Evolutionary conservation across 1,140 invertebrate genomes (phyloP).

Genomic region (Saxidomus purpurata): DNA sequence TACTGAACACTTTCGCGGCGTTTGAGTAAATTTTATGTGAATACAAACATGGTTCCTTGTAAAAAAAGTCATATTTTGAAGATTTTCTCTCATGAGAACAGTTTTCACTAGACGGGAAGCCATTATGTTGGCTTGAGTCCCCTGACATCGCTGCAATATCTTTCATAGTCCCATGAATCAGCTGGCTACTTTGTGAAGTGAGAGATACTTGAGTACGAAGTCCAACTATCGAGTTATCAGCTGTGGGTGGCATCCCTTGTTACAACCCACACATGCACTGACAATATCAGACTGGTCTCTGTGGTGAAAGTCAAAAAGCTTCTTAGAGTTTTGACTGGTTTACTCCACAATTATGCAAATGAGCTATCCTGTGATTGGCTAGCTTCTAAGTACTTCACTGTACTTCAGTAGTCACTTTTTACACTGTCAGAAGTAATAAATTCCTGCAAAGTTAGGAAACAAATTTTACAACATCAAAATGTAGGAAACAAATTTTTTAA

Average conservation of each 20-base stretch:
- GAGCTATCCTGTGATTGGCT: constrained; percentile 14
- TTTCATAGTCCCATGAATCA: constrained; percentile 36
- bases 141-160: constrained; percentile 39
- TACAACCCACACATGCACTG: background rate
- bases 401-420: background rate
- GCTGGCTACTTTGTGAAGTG: constrained; percentile 2
- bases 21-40: constrained; percentile 74
- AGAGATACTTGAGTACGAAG: constrained; percentile 57
- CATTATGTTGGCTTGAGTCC: constrained; percentile 52
- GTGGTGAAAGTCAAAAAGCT: background rate
- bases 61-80: constrained; percentile 73
- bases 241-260: constrained; percentile 62
- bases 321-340: constrained; percentile 1
- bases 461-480: background rate
- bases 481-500: no score
- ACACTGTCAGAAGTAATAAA: background rate
- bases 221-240: constrained; percentile 50
- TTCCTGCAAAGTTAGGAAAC: background rate
- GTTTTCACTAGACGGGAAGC: constrained; percentile 5
- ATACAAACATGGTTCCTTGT: constrained; percentile 76
- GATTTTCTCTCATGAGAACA: constrained; percentile 17
- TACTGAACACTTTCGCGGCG: constrained; percentile 73
- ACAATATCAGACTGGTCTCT: constrained; percentile 1
- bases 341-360: constrained; percentile 35
- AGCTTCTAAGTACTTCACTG: no score